A percentile compares a stretch with the other conserved stretches of the same genome.
These are phyloP conservation scores for Genyomyrus donnyi DNA, from an alignment of 2,113 vertebrate genomes.

Conservation along the genomic window DNA sequence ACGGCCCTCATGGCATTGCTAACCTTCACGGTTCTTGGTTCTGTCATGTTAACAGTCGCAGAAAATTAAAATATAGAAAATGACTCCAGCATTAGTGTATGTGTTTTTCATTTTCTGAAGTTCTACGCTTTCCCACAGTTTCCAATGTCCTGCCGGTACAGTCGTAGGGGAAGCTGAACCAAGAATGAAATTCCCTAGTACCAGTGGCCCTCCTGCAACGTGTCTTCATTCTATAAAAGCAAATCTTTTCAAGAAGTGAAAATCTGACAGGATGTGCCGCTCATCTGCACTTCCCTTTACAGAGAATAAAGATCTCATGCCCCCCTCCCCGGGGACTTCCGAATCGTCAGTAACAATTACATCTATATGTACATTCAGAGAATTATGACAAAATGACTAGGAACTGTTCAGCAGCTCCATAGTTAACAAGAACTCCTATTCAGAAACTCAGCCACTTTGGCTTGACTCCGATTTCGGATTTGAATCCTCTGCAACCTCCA, in stretches of 20 bases:
- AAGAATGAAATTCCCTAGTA: background rate
- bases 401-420: background rate
- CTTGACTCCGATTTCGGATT: background rate
- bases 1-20: background rate
- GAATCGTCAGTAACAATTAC: background rate
- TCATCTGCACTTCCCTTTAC: background rate
- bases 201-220: slow-evolving; percentile 20
- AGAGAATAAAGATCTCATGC: background rate
- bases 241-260: background rate
- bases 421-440: background rate
- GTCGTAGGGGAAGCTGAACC: slow-evolving; percentile 12
- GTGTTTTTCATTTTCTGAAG: background rate
- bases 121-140: background rate
- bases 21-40: background rate
- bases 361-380: background rate
- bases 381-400: background rate
- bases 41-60: background rate
- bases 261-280: background rate
- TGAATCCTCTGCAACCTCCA: background rate
- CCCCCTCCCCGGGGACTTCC: background rate
- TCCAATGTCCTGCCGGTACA: slow-evolving; percentile 9
- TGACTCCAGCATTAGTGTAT: background rate
- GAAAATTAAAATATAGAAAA: background rate
- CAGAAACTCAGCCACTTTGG: background rate
- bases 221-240: slow-evolving; percentile 1